Evolutionary conservation across 2,888 invertebrate species (phyloP).

Genomic region (Ochlodes sylvanus): DNA sequence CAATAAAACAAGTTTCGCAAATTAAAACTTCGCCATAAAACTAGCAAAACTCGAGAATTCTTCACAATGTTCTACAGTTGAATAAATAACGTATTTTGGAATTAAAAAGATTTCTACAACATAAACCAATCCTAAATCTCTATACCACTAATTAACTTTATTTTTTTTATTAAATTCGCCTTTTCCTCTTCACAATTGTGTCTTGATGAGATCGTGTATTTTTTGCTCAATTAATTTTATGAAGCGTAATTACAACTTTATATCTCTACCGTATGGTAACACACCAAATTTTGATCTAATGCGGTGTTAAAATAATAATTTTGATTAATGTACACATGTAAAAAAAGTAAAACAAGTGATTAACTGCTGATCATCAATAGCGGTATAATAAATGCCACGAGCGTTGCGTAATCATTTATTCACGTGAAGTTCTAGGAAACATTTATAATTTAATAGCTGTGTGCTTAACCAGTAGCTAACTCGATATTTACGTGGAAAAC

Average conservation of each 20-base stretch:
- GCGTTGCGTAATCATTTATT: constrained; percentile 73
- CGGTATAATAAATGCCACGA: constrained; percentile 53
- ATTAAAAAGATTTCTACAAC: no score
- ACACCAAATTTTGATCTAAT: neutral
- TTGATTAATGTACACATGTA: constrained; percentile 8
- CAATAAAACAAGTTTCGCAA: no score
- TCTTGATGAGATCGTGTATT: constrained; percentile 6
- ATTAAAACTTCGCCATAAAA: no score
- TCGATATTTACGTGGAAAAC: constrained; percentile 60
- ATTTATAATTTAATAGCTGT: constrained; percentile 66
- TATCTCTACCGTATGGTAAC: constrained; percentile 1
- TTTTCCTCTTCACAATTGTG: constrained; percentile 7
- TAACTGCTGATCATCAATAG: constrained; percentile 55
- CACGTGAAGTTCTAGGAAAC: constrained; percentile 67
- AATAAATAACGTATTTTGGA: no score
- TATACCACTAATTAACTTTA: neutral
- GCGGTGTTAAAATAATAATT: constrained; percentile 1
- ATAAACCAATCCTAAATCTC: neutral
- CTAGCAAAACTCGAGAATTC: no score
- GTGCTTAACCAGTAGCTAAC: constrained; percentile 60
- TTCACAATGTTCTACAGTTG: no score
- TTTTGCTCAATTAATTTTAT: constrained; percentile 35
- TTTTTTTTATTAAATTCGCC: neutral
- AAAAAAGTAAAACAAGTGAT: constrained; percentile 41
- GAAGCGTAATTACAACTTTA: constrained; percentile 24